A percentile compares a stretch with the other conserved stretches of the same genome.
Evolutionary conservation across 1,140 invertebrate species (phyloP).

Genomic region (Choristoneura fumiferana): DNA sequence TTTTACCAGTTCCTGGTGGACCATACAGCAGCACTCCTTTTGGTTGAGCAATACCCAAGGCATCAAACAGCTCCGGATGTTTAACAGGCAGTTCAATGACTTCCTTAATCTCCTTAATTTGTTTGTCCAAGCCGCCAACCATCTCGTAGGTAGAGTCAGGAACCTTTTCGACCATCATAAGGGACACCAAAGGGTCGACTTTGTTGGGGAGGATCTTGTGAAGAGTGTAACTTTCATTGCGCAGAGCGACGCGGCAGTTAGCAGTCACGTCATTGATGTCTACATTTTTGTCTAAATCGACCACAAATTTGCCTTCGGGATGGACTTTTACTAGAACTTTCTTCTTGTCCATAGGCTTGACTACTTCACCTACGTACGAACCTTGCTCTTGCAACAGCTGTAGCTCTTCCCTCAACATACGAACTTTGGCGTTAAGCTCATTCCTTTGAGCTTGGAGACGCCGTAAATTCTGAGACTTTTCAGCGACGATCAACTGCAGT

Average conservation of each 20-base stretch:
- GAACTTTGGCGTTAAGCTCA: conserved; percentile 99
- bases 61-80: conserved; percentile 99
- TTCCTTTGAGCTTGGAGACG: conserved; percentile 99
- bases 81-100: conserved; percentile 99
- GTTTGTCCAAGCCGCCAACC: conserved; percentile 99
- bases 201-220: conserved; percentile 99
- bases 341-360: conserved; percentile 99
- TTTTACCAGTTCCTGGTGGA: conserved; percentile 97
- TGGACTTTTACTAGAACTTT: conserved; percentile 99
- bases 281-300: conserved; percentile 99
- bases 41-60: conserved; percentile 99
- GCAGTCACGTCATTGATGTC: conserved; percentile 99
- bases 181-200: conserved; percentile 99
- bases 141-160: conserved; percentile 99
- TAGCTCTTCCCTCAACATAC: conserved; percentile 98
- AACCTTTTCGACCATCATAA: conserved; percentile 99
- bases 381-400: conserved; percentile 99
- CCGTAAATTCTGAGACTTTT: conserved; percentile 98
- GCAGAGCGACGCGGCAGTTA: conserved; percentile 97
- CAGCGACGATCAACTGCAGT: conserved; percentile 95
- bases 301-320: conserved; percentile 99
- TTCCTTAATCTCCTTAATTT: conserved; percentile 99
- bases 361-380: conserved; percentile 99
- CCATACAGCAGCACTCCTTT: conserved; percentile 99
- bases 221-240: conserved; percentile 99